phyloP scores from a whole-genome alignment of 2,797 vertebrate genomes.

The Halcyon smyrnensis region DNA sequence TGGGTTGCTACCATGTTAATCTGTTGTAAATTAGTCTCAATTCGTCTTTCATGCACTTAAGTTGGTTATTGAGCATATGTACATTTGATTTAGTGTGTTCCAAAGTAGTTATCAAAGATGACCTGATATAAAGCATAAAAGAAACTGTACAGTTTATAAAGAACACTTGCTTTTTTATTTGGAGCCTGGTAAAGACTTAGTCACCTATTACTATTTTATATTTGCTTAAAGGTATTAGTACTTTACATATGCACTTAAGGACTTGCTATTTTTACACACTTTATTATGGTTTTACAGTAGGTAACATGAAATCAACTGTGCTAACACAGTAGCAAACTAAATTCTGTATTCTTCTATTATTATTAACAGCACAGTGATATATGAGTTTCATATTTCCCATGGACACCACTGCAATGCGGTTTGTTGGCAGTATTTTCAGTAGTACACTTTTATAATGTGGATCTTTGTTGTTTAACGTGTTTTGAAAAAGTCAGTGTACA shows the following conservation, averaged over 20 bases:
- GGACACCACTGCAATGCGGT: constrained; percentile 55
- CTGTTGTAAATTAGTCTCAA: constrained; percentile 22
- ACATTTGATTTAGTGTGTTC: background rate
- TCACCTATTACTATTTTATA: background rate
- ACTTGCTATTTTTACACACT: background rate
- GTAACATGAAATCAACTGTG: background rate
- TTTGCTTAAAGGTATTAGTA: background rate
- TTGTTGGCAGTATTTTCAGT: constrained; percentile 51
- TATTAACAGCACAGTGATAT: constrained; percentile 27
- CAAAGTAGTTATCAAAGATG: background rate
- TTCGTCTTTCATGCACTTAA: background rate
- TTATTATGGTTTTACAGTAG: background rate
- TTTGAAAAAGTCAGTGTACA: constrained; percentile 37
- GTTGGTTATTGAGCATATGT: background rate
- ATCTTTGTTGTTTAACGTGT: constrained; percentile 52
- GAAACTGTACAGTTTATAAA: background rate
- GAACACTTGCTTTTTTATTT: constrained; percentile 18
- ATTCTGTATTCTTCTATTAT: constrained; percentile 11
- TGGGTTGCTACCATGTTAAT: background rate
- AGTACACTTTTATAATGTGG: constrained; percentile 17
- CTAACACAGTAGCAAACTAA: background rate
- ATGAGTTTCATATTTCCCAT: constrained; percentile 35
- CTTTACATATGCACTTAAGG: background rate
- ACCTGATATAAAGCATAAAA: background rate
- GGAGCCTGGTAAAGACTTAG: background rate